Evolutionary conservation across 2,888 invertebrate species (phyloP), one percentile per base, ranked within the genome.

Genomic region (Cylloceria caligata): DNA sequence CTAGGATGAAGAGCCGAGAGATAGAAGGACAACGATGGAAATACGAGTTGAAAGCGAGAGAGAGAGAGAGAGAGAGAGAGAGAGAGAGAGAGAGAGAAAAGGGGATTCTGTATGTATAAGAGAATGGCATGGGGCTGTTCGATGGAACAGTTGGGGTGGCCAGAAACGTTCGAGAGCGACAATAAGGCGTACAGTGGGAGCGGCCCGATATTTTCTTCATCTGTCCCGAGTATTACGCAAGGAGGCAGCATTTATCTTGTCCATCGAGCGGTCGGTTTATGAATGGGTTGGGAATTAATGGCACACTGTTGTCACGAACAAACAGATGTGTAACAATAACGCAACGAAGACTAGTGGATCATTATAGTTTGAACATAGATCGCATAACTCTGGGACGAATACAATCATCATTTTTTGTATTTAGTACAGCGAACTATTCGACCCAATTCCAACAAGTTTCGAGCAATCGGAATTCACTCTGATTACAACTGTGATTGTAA

Each of bases 121-220:
- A 52, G 55, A 65, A 65, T 64, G 21, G 65, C 21, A 13, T 27
- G 19, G 16, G 49, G 30, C 52, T 27, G 16, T 60, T 62, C 64
- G 42, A 16, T 60, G 13, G 45, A 67, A 67, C 36, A 16, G 34
- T 45, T 42, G 34, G 47, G 75, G 57, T 67, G 57, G 75, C 45
- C 57, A 67, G 57, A 68, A 68, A 67, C 24, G 57, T 57, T 60
- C 57, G 45, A 57, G 52, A 74, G 67, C 55, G 65, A 67, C 75
- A 47, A 47, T 60, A 60, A 67, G 55, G 19, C 5, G 11, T 34
- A 34, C 24, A 62, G 27, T 52, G 49, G 49, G 39, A 64, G 73
- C 73, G 52, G 62, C 52, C 49, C n/a, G 27, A 67, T 68, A 76
- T 60, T 60, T 76, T 11, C 68, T 49, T 68, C 47, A 47, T 36